Percentiles rank a stretch among this genome's conserved stretches.
These are phyloP conservation scores for Ascidia mentula DNA, from an alignment of 23 tunicate genomes.

Conservation along the genomic window DNA sequence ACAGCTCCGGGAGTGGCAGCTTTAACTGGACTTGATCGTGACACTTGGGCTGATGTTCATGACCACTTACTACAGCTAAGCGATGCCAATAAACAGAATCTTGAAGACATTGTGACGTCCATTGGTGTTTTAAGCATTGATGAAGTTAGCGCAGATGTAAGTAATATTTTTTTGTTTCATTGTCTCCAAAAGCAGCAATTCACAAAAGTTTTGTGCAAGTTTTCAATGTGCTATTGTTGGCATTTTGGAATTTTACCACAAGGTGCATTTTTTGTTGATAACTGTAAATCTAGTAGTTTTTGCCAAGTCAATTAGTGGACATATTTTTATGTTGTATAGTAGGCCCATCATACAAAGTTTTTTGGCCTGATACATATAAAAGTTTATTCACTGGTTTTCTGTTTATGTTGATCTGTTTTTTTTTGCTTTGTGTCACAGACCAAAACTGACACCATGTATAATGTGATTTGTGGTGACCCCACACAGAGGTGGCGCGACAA, in stretches of 20 bases:
- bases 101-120: slow-evolving; percentile 45
- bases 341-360: too few relatives aligned
- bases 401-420: too few relatives aligned
- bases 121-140: slow-evolving; percentile 39
- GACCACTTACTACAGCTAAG: slow-evolving; percentile 31
- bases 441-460: slow-evolving; percentile 27
- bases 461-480: slow-evolving; percentile 40
- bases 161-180: background rate
- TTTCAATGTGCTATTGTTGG: too few relatives aligned
- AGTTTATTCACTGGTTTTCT: too few relatives aligned
- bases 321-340: too few relatives aligned
- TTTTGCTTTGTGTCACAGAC: background rate
- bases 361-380: too few relatives aligned
- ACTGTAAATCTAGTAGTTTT: too few relatives aligned
- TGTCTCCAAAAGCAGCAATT: too few relatives aligned
- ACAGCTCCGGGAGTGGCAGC: slow-evolving; percentile 47
- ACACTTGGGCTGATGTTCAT: slow-evolving; percentile 54
- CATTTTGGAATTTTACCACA: too few relatives aligned
- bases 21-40: slow-evolving; percentile 60
- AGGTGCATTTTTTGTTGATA: too few relatives aligned
- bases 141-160: slow-evolving; percentile 19
- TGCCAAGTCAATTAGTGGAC: too few relatives aligned
- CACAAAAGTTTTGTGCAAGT: too few relatives aligned
- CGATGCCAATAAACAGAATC: slow-evolving; percentile 15
- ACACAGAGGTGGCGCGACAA: slow-evolving; percentile 73